Evolutionary conservation across 2,888 invertebrate species (phyloP).

Genomic region (Drosophila mayaguana): DNA sequence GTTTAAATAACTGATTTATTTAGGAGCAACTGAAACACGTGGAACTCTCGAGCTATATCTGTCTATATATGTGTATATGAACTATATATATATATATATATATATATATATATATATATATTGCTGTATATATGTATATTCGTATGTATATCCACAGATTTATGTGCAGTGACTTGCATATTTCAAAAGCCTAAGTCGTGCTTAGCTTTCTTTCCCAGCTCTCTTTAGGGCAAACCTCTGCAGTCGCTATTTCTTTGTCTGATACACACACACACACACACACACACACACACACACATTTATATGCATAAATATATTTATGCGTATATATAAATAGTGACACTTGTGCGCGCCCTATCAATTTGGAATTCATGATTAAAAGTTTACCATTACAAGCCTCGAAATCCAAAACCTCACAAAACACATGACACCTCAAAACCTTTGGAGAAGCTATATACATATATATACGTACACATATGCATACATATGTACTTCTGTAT

Average conservation of each 20-base stretch:
- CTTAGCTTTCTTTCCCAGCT: conserved; percentile 40
- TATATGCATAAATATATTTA: not conserved
- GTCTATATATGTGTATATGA: not conserved
- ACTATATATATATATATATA: not conserved
- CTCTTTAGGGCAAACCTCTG: not conserved
- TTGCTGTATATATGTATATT: not conserved
- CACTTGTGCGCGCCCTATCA: conserved; percentile 62
- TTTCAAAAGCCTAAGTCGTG: not conserved
- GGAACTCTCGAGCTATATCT: not conserved
- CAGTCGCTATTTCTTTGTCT: not conserved
- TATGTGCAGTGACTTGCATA: conserved; percentile 47
- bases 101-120: not conserved
- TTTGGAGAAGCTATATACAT: conserved; percentile 63
- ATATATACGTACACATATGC: not conserved
- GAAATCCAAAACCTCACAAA: conserved; percentile 59
- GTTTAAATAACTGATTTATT: conserved; percentile 34
- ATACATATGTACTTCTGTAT: conserved; percentile 3
- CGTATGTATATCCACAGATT: not conserved
- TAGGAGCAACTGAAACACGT: conserved; percentile 22
- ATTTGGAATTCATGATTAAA: conserved; percentile 72
- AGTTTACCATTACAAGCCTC: conserved; percentile 67
- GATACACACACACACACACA: not conserved
- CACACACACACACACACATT: not conserved
- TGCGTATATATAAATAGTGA: conserved; percentile 25
- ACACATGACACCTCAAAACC: conserved; percentile 65